Evolutionary conservation across 1,140 invertebrate species (phyloP).

Genomic region (Caenorhabditis inopinata): DNA sequence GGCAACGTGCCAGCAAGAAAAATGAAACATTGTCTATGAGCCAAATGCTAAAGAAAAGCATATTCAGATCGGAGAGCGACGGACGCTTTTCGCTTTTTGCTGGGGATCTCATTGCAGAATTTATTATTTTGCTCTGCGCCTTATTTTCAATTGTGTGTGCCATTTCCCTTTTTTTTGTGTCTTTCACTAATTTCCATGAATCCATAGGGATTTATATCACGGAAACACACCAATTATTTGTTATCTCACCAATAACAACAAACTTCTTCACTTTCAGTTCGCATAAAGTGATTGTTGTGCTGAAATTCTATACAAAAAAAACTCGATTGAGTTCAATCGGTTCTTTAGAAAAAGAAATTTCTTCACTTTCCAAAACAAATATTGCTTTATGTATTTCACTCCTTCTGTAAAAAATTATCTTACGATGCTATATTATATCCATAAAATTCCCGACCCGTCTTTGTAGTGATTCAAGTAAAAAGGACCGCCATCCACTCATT

Average conservation of each 20-base stretch:
- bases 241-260: too few relatives aligned
- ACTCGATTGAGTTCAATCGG: too few relatives aligned
- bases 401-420: too few relatives aligned
- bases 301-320: too few relatives aligned
- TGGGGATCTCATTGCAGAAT: slow-evolving; percentile 29
- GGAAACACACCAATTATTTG: too few relatives aligned
- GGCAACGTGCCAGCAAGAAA: background rate
- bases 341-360: too few relatives aligned
- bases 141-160: background rate
- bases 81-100: slow-evolving; percentile 18
- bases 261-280: too few relatives aligned
- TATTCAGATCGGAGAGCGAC: background rate
- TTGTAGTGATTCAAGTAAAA: background rate
- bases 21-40: background rate
- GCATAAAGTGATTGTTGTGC: too few relatives aligned
- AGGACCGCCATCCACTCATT: background rate
- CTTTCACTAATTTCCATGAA: background rate
- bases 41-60: slow-evolving; percentile 2
- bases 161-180: background rate
- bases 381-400: too few relatives aligned
- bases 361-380: too few relatives aligned
- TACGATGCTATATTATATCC: too few relatives aligned
- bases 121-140: slow-evolving; percentile 19
- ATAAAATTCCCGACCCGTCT: too few relatives aligned
- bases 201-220: background rate